These are phyloP conservation scores for Augochlora pura DNA, from an alignment of 1,140 invertebrate species.

Conservation along the genomic window DNA sequence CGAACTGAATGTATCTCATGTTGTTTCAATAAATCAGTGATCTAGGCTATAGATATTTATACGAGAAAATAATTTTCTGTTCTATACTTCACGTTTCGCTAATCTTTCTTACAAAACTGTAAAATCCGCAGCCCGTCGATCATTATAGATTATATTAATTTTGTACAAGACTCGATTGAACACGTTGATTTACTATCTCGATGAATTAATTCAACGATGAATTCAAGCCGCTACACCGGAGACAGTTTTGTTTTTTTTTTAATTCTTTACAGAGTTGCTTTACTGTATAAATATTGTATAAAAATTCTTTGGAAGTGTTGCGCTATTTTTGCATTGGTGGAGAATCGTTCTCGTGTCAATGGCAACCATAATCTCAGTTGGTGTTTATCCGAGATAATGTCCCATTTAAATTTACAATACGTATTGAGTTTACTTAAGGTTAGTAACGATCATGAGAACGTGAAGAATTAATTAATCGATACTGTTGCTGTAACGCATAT, in stretches of 20 bases:
- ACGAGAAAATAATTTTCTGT: neutral
- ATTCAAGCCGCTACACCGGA: constrained; percentile 2
- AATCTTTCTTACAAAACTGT: no score
- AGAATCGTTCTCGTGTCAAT: neutral
- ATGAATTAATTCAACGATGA: neutral
- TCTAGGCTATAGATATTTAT: no score
- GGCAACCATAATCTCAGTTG: neutral
- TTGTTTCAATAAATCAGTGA: no score
- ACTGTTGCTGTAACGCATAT: neutral
- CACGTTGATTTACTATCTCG: constrained; percentile 1
- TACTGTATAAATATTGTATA: constrained; percentile 1
- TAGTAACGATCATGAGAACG: constrained; percentile 14
- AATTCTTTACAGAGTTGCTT: constrained; percentile 1
- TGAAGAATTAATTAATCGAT: neutral
- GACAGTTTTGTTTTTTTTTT: constrained; percentile 11
- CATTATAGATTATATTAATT: no score
- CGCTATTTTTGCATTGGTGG: neutral
- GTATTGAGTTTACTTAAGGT: constrained; percentile 47
- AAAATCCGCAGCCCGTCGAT: no score
- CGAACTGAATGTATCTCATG: no score
- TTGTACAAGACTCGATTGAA: no score
- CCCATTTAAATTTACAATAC: constrained; percentile 13
- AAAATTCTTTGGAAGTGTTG: constrained; percentile 25
- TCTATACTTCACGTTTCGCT: no score
- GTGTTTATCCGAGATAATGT: constrained; percentile 26